Evolutionary conservation across 2,888 invertebrate genomes (phyloP), one percentile per base, ranked within the genome.

Genomic region (Lepidocyrtoides sp.): DNA sequence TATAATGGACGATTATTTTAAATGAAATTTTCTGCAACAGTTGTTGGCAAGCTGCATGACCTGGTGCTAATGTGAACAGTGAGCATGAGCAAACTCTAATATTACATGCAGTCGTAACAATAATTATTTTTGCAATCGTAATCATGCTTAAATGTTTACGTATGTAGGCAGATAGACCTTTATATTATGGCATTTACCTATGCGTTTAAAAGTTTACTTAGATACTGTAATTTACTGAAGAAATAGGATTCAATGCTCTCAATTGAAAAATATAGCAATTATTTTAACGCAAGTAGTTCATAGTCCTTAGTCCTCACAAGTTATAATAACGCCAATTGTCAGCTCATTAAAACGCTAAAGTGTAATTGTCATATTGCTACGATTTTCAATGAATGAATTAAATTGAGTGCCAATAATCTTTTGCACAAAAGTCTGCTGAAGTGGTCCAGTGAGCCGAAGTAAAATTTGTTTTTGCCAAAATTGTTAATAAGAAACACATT

Each of bases 21-120:
- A 69, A 41, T 5, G n/a, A 23, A 17, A 36, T 69, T 69, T 69
- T 69, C 69, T 36, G 69, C 69, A 69, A 69, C 69, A 69, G 69
- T 69, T 23, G 41, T 20, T 36, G 26, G 14, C 60, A 26, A n/a
- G n/a, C n/a, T n/a, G n/a, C n/a, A n/a, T n/a, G n/a, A 7, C 12
- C 2, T 36, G 5, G 32, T 14, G 63, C 12, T 60, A 60, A 60
- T 60, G n/a, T n/a, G n/a, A n/a, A n/a, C n/a, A n/a, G 4, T 51
- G 57, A 23, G 57, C 57, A 60, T 60, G 57, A 60, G 10, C 57
- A n/a, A 26, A 23, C 7, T 60, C 10, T 26, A 60, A 54, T 3
- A 60, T 23, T 1, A 20, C 23, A 60, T 60, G 57, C 23, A 60
- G 23, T 26, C 8, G 26, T 66, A n/a, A n/a, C n/a, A 66, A 20